These are phyloP conservation scores for Steinernema feltiae DNA, from an alignment of 1,140 invertebrate species.

Conservation along the genomic window DNA sequence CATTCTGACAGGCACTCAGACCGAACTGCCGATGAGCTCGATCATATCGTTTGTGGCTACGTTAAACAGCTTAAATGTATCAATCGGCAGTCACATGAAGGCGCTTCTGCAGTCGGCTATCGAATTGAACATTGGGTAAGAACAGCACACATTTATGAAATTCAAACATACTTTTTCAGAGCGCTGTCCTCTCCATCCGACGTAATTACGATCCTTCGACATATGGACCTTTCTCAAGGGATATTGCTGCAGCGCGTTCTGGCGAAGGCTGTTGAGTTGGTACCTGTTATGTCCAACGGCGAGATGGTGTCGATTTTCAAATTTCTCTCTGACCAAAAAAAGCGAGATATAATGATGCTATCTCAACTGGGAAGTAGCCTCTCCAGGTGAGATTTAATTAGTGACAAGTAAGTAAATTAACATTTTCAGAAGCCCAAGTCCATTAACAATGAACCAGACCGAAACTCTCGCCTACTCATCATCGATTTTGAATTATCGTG, in stretches of 20 bases:
- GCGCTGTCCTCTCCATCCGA: background rate
- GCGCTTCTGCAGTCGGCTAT: background rate
- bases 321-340: background rate
- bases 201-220: background rate
- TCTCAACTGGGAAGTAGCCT: background rate
- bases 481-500: background rate
- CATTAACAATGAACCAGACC: background rate
- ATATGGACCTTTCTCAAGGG: background rate
- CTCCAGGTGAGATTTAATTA: background rate
- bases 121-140: background rate
- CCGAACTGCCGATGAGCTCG: background rate
- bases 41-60: background rate
- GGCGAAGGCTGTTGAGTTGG: background rate
- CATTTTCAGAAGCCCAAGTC: background rate
- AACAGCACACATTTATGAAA: background rate
- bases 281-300: background rate
- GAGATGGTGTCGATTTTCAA: background rate
- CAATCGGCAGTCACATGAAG: background rate
- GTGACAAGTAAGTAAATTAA: background rate
- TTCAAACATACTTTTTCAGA: background rate
- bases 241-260: background rate
- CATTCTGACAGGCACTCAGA: background rate
- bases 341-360: background rate
- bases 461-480: background rate
- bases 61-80: background rate